A percentile compares a stretch with the other conserved stretches of the same genome.
phyloP scores from a whole-genome alignment of 2,888 invertebrate genomes.

The Gibbula magus region DNA sequence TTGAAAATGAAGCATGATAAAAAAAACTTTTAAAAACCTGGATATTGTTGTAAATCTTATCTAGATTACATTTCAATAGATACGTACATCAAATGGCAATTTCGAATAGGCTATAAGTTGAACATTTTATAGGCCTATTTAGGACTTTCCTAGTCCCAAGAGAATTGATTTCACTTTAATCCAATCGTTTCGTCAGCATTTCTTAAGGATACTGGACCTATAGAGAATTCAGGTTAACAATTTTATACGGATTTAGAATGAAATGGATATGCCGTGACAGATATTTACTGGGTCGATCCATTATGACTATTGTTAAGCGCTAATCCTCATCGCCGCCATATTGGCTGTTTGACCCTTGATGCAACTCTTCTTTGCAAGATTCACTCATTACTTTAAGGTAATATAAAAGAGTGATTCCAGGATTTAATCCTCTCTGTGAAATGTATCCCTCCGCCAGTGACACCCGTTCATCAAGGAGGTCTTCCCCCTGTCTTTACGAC shows the following conservation, averaged over 20 bases:
- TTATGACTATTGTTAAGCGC: background rate
- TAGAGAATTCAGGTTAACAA: too few species aligned
- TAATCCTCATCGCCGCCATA: background rate
- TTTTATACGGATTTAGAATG: background rate
- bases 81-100: too few species aligned
- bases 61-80: too few species aligned
- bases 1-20: too few species aligned
- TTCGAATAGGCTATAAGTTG: too few species aligned
- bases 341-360: background rate
- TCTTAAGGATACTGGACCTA: too few species aligned
- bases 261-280: background rate
- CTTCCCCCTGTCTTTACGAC: background rate
- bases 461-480: background rate
- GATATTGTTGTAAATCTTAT: too few species aligned
- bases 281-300: background rate
- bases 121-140: too few species aligned
- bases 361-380: background rate
- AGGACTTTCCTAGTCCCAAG: too few species aligned
- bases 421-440: background rate
- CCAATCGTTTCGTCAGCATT: too few species aligned
- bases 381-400: background rate
- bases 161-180: too few species aligned
- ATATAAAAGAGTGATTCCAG: background rate
- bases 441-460: background rate
- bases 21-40: too few species aligned